Evolutionary conservation across 2,113 vertebrate species (phyloP).

Genomic region (Nyctibius bracteatus): DNA sequence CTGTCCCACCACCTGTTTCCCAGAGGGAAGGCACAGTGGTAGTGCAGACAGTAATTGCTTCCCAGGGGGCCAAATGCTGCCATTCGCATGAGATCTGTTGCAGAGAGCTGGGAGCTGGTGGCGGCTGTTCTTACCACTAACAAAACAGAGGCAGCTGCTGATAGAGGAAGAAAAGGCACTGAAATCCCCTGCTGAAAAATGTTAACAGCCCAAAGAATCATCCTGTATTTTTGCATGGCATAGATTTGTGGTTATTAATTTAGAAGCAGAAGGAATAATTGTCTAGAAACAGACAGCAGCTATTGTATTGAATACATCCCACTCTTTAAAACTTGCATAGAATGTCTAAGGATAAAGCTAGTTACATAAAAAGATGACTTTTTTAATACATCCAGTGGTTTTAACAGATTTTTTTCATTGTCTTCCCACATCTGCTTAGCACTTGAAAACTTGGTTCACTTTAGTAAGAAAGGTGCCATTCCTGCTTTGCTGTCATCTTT

Average conservation of each 20-base stretch:
- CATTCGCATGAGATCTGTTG: fast-evolving
- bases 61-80: not conserved
- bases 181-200: not conserved
- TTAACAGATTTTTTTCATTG: not conserved
- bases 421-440: not conserved
- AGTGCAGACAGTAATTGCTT: not conserved
- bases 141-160: not conserved
- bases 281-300: not conserved
- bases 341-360: not conserved
- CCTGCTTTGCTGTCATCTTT: not conserved
- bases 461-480: not conserved
- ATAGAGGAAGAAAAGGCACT: not conserved
- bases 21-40: fast-evolving
- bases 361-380: not conserved
- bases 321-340: not conserved
- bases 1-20: not conserved
- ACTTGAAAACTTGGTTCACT: not conserved
- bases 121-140: fast-evolving
- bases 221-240: not conserved
- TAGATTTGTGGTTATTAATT: not conserved
- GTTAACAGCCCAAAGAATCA: not conserved
- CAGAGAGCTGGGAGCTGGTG: not conserved
- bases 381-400: not conserved
- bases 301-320: not conserved
- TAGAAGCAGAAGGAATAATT: not conserved